These are phyloP conservation scores for Kryptopterus vitreolus DNA, from an alignment of 2,797 vertebrate genomes.

Conservation along the genomic window DNA sequence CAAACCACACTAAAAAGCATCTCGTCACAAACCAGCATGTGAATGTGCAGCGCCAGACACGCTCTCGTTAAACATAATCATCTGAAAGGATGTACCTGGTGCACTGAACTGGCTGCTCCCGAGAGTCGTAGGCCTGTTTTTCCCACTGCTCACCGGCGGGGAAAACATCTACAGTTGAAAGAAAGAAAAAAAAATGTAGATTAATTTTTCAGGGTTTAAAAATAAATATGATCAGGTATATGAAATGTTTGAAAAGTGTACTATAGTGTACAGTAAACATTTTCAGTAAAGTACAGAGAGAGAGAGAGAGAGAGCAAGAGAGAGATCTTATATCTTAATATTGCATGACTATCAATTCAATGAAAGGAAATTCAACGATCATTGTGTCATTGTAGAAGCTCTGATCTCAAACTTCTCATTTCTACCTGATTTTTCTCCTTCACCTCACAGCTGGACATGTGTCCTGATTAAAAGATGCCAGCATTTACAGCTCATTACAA, in stretches of 20 bases:
- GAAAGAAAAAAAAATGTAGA: too few species aligned
- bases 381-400: background rate
- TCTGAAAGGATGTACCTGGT: conserved; percentile 78
- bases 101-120: conserved; percentile 97
- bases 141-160: conserved; percentile 94
- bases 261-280: too few species aligned
- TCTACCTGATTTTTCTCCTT: background rate
- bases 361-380: background rate
- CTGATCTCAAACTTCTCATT: background rate
- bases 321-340: too few species aligned
- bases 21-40: conserved; percentile 11
- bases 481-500: too few species aligned
- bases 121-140: conserved; percentile 94
- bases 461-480: too few species aligned
- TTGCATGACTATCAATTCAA: background rate
- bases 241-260: too few species aligned
- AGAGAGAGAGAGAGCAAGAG: too few species aligned
- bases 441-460: too few species aligned
- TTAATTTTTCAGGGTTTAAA: too few species aligned
- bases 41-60: conserved; percentile 24
- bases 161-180: conserved; percentile 91
- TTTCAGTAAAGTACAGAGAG: too few species aligned
- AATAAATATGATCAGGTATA: too few species aligned
- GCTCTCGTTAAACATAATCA: conserved; percentile 42
- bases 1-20: conserved; percentile 26